Conservation (phyloP, 1,140 invertebrate species). For the Notospermus geniculatus region DNA sequence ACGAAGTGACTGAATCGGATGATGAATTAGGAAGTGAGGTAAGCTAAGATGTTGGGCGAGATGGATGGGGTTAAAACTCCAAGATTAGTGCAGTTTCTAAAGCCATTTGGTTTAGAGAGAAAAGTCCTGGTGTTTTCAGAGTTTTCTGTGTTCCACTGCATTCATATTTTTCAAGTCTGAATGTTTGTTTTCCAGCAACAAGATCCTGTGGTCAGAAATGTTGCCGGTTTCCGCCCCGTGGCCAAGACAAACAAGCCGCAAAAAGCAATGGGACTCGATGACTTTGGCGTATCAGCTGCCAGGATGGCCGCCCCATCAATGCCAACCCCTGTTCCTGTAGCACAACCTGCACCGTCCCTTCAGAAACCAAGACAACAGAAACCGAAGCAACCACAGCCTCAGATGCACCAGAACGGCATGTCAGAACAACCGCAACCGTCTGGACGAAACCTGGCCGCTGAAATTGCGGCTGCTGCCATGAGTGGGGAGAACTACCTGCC, state of each 20-base stretch:
- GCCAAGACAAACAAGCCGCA: too few relatives aligned
- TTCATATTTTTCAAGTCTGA: too few relatives aligned
- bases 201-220: neutral
- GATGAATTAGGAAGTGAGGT: slow-evolving; percentile 4
- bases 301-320: too few relatives aligned
- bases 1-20: neutral
- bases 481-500: neutral
- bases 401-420: slow-evolving; percentile 12
- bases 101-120: too few relatives aligned
- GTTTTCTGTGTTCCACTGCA: too few relatives aligned
- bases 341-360: neutral
- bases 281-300: too few relatives aligned
- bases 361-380: slow-evolving; percentile 14
- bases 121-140: too few relatives aligned
- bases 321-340: too few relatives aligned
- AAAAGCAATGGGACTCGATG: too few relatives aligned
- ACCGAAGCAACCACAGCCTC: slow-evolving; percentile 17
- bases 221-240: too few relatives aligned
- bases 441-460: neutral
- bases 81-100: neutral
- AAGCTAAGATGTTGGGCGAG: neutral
- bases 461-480: neutral
- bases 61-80: neutral
- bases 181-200: neutral
- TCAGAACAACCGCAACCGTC: slow-evolving; percentile 12